Conservation (phyloP, 2,113 vertebrate genomes). For the Amblyornis subalaris region DNA sequence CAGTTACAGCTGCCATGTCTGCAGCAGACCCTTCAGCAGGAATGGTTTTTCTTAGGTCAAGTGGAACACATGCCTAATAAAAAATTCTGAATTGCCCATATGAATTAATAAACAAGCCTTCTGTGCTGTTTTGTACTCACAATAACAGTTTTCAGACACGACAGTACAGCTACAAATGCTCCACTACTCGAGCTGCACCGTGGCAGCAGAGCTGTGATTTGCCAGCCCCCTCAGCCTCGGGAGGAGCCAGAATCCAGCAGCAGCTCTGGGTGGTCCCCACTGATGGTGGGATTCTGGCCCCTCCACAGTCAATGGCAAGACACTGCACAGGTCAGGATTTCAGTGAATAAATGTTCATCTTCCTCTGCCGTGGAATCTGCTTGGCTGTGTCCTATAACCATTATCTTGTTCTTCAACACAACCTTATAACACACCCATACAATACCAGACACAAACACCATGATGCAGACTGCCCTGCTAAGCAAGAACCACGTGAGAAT, state of each 20-base stretch:
- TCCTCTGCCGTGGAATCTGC: not conserved
- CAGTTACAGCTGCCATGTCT: not conserved
- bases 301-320: not conserved
- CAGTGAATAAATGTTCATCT: not conserved
- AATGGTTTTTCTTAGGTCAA: not conserved
- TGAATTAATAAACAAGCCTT: not conserved
- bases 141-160: not conserved
- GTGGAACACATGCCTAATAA: not conserved
- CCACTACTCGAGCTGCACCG: not conserved
- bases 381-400: not conserved
- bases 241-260: not conserved
- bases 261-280: not conserved
- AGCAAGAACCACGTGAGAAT: not conserved
- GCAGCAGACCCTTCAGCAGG: not conserved
- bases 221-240: not conserved
- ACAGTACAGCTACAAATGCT: not conserved
- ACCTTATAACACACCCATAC: not conserved
- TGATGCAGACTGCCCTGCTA: not conserved
- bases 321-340: not conserved
- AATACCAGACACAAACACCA: not conserved
- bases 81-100: not conserved
- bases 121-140: not conserved
- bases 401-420: not conserved
- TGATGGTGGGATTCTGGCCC: not conserved
- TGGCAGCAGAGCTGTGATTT: not conserved